Conservation (phyloP, 2,888 invertebrate genomes). For the Athetis lepigone region DNA sequence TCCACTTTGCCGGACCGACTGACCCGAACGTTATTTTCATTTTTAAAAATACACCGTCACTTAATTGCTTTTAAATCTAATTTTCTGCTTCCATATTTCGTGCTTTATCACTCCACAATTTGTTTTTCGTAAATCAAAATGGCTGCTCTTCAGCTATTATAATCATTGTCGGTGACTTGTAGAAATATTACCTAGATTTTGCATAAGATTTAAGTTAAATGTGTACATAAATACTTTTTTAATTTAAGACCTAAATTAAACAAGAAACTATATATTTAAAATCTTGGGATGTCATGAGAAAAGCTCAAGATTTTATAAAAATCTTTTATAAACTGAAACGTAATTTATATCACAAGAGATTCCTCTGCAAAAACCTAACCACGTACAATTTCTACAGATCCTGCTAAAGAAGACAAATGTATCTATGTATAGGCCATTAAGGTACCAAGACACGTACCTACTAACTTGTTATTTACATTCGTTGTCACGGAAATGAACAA, state of each 20-base stretch:
- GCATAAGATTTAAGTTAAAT: slow-evolving; percentile 18
- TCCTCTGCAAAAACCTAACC: slow-evolving; percentile 13
- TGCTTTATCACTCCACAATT: slow-evolving; percentile 78
- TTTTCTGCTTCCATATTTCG: slow-evolving; percentile 71
- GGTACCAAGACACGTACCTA: slow-evolving; percentile 18
- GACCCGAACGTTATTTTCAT: slow-evolving; percentile 56
- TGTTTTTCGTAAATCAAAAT: slow-evolving; percentile 76
- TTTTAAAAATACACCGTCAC: slow-evolving; percentile 68
- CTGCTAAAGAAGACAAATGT: slow-evolving; percentile 13
- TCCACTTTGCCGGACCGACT: slow-evolving; percentile 34
- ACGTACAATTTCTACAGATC: slow-evolving; percentile 12
- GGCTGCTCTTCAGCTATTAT: slow-evolving; percentile 69
- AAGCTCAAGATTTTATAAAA: not conserved
- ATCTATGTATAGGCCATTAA: slow-evolving; percentile 26
- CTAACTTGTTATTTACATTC: slow-evolving; percentile 53
- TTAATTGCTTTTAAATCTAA: slow-evolving; percentile 71
- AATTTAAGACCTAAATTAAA: not conserved
- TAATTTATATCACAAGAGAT: slow-evolving; percentile 9
- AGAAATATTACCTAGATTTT: slow-evolving; percentile 59
- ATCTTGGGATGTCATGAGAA: not conserved
- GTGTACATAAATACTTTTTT: not conserved
- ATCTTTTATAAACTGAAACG: slow-evolving; percentile 7
- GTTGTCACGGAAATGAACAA: slow-evolving; percentile 61
- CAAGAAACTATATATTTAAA: not conserved
- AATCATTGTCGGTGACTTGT: slow-evolving; percentile 75